Conservation (phyloP, 1,140 invertebrate species). For the Panagrolaimus sp. region DNA sequence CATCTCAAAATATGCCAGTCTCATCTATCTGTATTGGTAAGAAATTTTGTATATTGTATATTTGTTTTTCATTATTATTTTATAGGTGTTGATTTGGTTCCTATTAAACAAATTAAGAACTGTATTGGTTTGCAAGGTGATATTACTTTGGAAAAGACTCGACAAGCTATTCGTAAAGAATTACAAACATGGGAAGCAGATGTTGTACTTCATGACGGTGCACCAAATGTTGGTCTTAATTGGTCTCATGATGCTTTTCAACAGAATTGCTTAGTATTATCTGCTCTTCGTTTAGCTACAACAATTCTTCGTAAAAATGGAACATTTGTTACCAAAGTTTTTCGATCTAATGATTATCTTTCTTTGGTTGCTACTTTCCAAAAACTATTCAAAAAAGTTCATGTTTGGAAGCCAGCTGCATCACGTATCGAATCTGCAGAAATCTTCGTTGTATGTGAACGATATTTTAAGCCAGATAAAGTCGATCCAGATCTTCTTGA, state of each 20-base stretch:
- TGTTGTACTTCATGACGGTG: slow-evolving; percentile 90
- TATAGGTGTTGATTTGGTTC: slow-evolving; percentile 79
- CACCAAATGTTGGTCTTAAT: slow-evolving; percentile 94
- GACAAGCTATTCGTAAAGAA: slow-evolving; percentile 66
- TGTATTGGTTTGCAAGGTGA: slow-evolving; percentile 84
- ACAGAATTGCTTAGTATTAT: slow-evolving; percentile 71
- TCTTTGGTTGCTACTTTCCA: slow-evolving; percentile 88
- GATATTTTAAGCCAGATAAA: slow-evolving; percentile 83
- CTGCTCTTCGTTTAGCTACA: slow-evolving; percentile 84
- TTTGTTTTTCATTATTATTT: no score
- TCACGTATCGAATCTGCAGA: slow-evolving; percentile 96
- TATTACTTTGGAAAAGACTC: slow-evolving; percentile 82
- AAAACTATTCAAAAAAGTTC: slow-evolving; percentile 83
- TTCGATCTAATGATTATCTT: slow-evolving; percentile 95
- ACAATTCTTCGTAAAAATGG: slow-evolving; percentile 82
- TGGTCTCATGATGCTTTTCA: slow-evolving; percentile 96
- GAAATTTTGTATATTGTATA: no score
- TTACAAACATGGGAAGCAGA: slow-evolving; percentile 82
- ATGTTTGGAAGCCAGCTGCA: slow-evolving; percentile 95
- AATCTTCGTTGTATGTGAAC: slow-evolving; percentile 96
- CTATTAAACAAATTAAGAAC: slow-evolving; percentile 84
- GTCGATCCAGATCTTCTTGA: slow-evolving; percentile 90
- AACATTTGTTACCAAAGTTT: slow-evolving; percentile 97
- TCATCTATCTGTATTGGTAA: slow-evolving; percentile 78
- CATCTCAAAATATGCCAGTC: slow-evolving; percentile 91